Conservation (phyloP, 2,113 vertebrate genomes). For the Egretta garzetta region DNA sequence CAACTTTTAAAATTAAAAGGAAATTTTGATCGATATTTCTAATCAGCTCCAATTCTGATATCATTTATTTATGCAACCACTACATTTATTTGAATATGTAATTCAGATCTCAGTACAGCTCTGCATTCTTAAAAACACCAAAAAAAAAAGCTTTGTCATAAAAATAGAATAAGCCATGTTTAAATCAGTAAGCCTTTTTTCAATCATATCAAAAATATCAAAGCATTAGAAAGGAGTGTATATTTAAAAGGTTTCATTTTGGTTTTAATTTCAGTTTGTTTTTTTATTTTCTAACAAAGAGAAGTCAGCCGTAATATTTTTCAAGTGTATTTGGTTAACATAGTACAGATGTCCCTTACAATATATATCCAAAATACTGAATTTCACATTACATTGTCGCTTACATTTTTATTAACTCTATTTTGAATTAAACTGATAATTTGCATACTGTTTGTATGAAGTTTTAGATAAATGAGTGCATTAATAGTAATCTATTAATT, state of each 20-base stretch:
- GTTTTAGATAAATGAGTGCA: background rate
- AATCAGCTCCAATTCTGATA: background rate
- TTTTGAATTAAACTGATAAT: background rate
- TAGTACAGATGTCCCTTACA: background rate
- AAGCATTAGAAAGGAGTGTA: background rate
- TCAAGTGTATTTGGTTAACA: background rate
- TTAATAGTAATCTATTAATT: background rate
- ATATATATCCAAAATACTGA: background rate
- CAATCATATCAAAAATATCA: background rate
- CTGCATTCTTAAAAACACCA: background rate
- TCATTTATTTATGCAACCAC: background rate
- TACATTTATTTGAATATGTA: background rate
- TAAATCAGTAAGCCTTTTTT: background rate
- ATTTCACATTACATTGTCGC: background rate
- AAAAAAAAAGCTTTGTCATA: background rate
- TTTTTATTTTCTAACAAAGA: background rate
- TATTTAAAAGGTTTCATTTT: background rate
- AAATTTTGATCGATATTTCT: background rate
- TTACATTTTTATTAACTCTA: background rate
- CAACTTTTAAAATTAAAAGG: background rate
- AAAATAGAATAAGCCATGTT: background rate
- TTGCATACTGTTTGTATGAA: background rate
- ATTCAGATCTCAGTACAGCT: background rate
- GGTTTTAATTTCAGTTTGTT: background rate
- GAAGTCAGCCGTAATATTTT: background rate